phyloP scores from a whole-genome alignment of 2,113 vertebrate genomes.

The Cyprinodon brontotheroides region DNA sequence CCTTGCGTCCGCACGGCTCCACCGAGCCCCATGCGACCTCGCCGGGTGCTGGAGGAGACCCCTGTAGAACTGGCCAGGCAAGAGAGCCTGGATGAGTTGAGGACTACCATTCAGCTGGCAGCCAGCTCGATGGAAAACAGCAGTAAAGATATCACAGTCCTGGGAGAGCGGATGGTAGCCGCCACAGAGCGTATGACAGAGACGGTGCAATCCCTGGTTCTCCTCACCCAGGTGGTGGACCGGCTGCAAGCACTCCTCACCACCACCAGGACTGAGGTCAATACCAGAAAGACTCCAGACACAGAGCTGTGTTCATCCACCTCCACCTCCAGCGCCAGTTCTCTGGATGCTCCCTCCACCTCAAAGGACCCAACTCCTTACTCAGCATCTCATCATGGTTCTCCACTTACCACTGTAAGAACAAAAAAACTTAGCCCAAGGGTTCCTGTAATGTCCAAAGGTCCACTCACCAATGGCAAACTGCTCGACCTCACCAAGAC shows the following conservation, averaged over 20 bases:
- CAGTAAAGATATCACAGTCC: slow-evolving; percentile 65
- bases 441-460: neutral
- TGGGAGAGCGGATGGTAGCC: slow-evolving; percentile 66
- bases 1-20: slow-evolving; percentile 62
- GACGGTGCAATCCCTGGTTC: slow-evolving; percentile 64
- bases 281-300: neutral
- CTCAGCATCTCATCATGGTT: slow-evolving; percentile 22
- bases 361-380: slow-evolving; percentile 37
- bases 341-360: slow-evolving; percentile 33
- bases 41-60: slow-evolving; percentile 1
- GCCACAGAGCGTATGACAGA: slow-evolving; percentile 68
- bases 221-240: slow-evolving; percentile 69
- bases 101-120: slow-evolving; percentile 58
- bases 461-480: slow-evolving; percentile 52
- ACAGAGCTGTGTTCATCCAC: slow-evolving; percentile 33
- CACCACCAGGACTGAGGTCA: slow-evolving; percentile 5
- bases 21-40: slow-evolving; percentile 62
- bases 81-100: slow-evolving; percentile 70
- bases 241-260: slow-evolving; percentile 60
- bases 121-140: slow-evolving; percentile 72
- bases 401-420: slow-evolving; percentile 12
- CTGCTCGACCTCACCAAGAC: neutral
- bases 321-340: slow-evolving; percentile 58
- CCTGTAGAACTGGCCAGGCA: slow-evolving; percentile 57
- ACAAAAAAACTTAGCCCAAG: neutral